Evolutionary conservation across 2,888 invertebrate species (phyloP), one percentile per base, ranked within the genome.

Genomic region (Spatulosminthurus flaviceps): DNA sequence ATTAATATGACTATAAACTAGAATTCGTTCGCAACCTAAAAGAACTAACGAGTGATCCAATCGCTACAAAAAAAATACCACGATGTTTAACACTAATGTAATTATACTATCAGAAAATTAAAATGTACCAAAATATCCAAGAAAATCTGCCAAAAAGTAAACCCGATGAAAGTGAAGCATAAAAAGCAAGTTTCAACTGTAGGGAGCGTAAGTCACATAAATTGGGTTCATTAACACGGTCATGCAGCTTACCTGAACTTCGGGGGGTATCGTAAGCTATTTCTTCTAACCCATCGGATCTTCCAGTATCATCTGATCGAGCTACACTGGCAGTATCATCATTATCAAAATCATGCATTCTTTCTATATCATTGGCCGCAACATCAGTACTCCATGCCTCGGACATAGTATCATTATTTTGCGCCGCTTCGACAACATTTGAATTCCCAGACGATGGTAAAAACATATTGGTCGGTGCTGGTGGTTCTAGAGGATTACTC

Each of bases 351-450:
- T 97, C 97, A 0, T 94, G 94, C 86, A 96, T 90, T 79, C 97
- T 91, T 86, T 96, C 95, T 24, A 96, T 96, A 88, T 97, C 97
- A 0, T 96, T 96, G 0, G 94, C 93, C 69, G 96, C 89, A 21
- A 98, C 98, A 88, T 98, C 98, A 79, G 97, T 97, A 86, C 97
- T 97, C 98, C 98, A 98, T 0, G 97, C 97, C 88, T 98, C 98
- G 86, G 96, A 97, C 24, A 96, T 95, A 0, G 97, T 96, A 87
- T 97, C 97, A 29, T 76, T 79, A 43, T 79, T 77, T n/a, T 77
- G 79, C 1, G 29, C 67, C 1, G 66, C 74, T 21, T 81, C 81
- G 0, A 41, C 29, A 41, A 80, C 51, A 21, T 77, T 76, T 19
- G 64, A 22, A 51, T 5, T 51, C 28, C 28, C 66, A 19, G 66